These are phyloP conservation scores for Bradypodion pumilum DNA, from an alignment of 2,797 vertebrate genomes.

Conservation along the genomic window DNA sequence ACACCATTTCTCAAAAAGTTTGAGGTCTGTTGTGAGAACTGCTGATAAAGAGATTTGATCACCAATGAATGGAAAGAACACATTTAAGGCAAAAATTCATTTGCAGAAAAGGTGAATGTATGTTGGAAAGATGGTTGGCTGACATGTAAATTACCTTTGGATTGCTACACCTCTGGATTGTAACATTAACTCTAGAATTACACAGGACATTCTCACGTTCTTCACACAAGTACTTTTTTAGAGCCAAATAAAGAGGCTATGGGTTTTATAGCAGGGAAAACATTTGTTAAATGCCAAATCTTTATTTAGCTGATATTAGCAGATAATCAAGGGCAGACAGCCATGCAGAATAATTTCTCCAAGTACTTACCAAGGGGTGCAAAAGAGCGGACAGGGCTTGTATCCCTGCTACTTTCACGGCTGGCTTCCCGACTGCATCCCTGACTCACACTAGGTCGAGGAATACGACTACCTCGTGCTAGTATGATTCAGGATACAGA, in stretches of 20 bases:
- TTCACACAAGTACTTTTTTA: not conserved
- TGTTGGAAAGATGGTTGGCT: not conserved
- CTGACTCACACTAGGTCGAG: constrained; percentile 98
- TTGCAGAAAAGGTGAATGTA: fast-evolving
- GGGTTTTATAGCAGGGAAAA: constrained; percentile 41
- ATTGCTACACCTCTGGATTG: constrained; percentile 16
- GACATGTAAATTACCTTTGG: not conserved
- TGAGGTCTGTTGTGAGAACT: not conserved
- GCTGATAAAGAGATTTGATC: not conserved
- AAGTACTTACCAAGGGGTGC: constrained; percentile 93
- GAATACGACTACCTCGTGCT: constrained; percentile 98
- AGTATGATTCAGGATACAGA: constrained; percentile 72
- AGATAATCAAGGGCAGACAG: constrained; percentile 44
- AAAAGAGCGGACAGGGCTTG: constrained; percentile 96
- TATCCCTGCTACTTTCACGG: constrained; percentile 98
- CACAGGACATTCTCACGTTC: not conserved
- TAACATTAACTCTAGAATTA: constrained; percentile 10
- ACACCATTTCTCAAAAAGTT: not conserved
- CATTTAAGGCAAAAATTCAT: not conserved
- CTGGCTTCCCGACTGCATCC: constrained; percentile 98
- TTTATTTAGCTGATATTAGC: constrained; percentile 46
- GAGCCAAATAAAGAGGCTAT: constrained; percentile 3
- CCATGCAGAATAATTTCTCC: constrained; percentile 55
- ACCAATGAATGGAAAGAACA: not conserved
- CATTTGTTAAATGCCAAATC: constrained; percentile 42